Evolutionary conservation across 2,113 vertebrate genomes (phyloP).

Genomic region (Vulpes ferrilata): DNA sequence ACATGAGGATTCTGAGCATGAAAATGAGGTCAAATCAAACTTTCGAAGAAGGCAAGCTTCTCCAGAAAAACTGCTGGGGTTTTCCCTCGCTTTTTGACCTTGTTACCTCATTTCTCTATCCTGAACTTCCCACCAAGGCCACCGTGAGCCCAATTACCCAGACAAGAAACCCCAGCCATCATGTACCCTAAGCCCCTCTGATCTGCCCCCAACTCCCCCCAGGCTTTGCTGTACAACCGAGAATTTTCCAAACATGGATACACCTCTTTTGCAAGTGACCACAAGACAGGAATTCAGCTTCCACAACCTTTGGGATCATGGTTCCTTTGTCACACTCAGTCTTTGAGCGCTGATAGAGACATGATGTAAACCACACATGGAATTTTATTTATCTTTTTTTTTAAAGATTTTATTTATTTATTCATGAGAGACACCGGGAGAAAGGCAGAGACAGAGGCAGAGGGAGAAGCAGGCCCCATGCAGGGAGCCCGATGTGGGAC

Average conservation of each 20-base stretch:
- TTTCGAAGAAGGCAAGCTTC: background rate
- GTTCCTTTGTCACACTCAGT: background rate
- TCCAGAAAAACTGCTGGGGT: background rate
- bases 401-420: too few species aligned
- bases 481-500: too few species aligned
- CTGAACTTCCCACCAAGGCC: background rate
- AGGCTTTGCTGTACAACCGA: background rate
- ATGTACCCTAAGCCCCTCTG: too few species aligned
- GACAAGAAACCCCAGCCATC: background rate
- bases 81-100: background rate
- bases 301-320: background rate
- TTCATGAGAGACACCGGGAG: too few species aligned
- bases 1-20: background rate
- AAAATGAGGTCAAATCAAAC: constrained; percentile 55
- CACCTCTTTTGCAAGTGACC: background rate
- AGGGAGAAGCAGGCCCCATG: too few species aligned
- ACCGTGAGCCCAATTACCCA: background rate
- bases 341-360: background rate
- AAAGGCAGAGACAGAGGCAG: too few species aligned
- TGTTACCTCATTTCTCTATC: background rate
- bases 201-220: background rate
- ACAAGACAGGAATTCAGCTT: background rate
- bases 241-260: background rate
- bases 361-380: background rate
- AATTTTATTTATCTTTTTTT: background rate